Evolutionary conservation across 2,888 invertebrate genomes (phyloP).

Genomic region (Troides aeacus): DNA sequence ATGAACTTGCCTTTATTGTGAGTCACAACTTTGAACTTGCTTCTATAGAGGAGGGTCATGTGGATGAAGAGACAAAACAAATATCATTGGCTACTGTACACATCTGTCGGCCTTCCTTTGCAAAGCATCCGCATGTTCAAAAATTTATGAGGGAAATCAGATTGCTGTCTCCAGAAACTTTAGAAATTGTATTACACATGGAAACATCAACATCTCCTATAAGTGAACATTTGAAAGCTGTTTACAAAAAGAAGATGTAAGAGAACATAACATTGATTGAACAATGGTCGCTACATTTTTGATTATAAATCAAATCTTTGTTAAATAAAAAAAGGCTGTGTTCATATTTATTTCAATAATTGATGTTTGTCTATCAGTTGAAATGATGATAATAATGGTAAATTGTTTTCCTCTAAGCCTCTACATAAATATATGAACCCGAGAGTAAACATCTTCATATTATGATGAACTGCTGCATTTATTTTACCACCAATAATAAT

Average conservation of each 20-base stretch:
- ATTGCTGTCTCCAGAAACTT: slow-evolving; percentile 47
- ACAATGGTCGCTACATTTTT: too few relatives aligned
- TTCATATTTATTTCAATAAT: too few relatives aligned
- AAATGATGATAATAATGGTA: too few relatives aligned
- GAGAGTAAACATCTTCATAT: too few relatives aligned
- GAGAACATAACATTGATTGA: not conserved
- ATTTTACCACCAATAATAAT: too few relatives aligned
- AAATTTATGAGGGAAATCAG: slow-evolving; percentile 65
- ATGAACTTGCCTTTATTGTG: slow-evolving; percentile 74
- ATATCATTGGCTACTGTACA: slow-evolving; percentile 68
- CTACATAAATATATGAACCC: too few relatives aligned
- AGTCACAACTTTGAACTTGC: slow-evolving; percentile 83
- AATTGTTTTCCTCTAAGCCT: too few relatives aligned
- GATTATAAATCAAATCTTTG: too few relatives aligned
- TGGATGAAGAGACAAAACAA: slow-evolving; percentile 65
- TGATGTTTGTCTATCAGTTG: too few relatives aligned
- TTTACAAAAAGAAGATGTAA: slow-evolving; percentile 54
- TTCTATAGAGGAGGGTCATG: slow-evolving; percentile 79
- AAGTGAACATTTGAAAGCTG: slow-evolving; percentile 76
- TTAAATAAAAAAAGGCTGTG: too few relatives aligned
- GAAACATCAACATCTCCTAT: slow-evolving; percentile 76
- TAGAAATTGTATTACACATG: slow-evolving; percentile 76
- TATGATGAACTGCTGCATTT: too few relatives aligned
- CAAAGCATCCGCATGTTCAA: slow-evolving; percentile 75
- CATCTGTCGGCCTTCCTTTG: slow-evolving; percentile 73